Evolutionary conservation across 2,888 invertebrate genomes (phyloP).

Genomic region (Deroplatys truncata): DNA sequence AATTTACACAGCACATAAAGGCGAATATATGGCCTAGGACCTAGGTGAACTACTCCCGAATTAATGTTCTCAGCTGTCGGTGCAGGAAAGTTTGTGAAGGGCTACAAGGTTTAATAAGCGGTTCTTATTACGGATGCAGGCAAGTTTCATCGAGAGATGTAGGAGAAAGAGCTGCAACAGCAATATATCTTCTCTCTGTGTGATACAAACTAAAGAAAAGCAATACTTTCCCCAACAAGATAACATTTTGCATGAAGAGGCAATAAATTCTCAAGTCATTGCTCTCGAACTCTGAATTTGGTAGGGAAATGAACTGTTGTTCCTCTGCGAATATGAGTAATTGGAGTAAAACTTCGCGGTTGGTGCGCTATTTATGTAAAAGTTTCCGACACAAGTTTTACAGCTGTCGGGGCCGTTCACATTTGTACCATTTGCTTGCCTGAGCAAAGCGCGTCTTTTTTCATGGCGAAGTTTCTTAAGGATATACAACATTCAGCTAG

Average conservation of each 20-base stretch:
- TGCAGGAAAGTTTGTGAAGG: neutral
- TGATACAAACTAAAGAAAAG: neutral
- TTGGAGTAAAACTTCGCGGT: neutral
- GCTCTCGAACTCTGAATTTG: neutral
- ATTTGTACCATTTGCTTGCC: neutral
- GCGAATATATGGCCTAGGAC: too few species aligned
- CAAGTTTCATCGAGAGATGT: neutral
- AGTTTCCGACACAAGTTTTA: neutral
- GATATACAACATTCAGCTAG: neutral
- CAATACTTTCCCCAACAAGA: neutral
- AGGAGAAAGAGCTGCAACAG: neutral
- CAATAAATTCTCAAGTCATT: neutral
- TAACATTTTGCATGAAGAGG: neutral
- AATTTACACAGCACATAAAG: too few species aligned
- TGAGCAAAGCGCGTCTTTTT: too few species aligned
- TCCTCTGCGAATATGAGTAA: neutral
- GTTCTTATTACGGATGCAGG: neutral
- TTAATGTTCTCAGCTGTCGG: neutral
- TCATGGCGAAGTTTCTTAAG: neutral
- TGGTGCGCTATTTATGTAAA: neutral
- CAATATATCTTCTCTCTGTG: neutral
- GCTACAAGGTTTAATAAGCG: neutral
- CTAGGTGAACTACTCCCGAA: neutral
- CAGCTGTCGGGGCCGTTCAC: neutral
- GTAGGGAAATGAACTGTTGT: neutral